Conservation (phyloP, 2,888 invertebrate species). For the Nipponacmea schrenckii region DNA sequence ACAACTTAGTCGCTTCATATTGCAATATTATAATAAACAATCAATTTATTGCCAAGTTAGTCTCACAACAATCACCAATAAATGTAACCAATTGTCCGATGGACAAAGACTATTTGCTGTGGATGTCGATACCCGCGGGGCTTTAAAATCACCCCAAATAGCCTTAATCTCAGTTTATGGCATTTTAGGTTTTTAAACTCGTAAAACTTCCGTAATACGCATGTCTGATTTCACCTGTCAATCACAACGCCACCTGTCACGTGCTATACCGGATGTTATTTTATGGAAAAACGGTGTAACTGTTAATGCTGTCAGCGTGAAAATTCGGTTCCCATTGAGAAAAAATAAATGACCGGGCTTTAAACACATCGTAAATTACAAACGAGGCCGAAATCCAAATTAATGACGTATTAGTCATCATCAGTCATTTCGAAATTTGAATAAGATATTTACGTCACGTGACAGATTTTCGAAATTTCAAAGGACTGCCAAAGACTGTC, state of each 20-base stretch:
- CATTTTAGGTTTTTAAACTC: background rate
- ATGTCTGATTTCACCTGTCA: conserved; percentile 5
- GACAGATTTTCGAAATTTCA: too few species aligned
- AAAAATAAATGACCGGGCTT: background rate
- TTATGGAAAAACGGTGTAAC: conserved; percentile 4
- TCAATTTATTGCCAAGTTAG: too few species aligned
- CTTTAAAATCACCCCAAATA: background rate
- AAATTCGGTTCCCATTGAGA: background rate
- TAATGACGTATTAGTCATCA: conserved; percentile 1
- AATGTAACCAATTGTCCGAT: too few species aligned
- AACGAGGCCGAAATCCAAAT: background rate
- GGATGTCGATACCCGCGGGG: too few species aligned
- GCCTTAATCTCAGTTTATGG: background rate
- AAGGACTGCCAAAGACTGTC: too few species aligned
- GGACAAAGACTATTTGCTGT: too few species aligned
- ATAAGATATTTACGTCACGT: too few species aligned
- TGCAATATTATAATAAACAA: too few species aligned
- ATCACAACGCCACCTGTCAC: conserved; percentile 8
- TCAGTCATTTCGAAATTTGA: background rate
- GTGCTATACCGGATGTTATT: conserved; percentile 4
- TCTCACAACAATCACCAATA: too few species aligned
- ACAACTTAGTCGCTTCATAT: too few species aligned
- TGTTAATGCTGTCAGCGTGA: background rate
- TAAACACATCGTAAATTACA: background rate
- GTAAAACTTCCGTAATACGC: conserved; percentile 8